phyloP scores from a whole-genome alignment of 2,888 invertebrate species.

The Seira sanloemensis region DNA sequence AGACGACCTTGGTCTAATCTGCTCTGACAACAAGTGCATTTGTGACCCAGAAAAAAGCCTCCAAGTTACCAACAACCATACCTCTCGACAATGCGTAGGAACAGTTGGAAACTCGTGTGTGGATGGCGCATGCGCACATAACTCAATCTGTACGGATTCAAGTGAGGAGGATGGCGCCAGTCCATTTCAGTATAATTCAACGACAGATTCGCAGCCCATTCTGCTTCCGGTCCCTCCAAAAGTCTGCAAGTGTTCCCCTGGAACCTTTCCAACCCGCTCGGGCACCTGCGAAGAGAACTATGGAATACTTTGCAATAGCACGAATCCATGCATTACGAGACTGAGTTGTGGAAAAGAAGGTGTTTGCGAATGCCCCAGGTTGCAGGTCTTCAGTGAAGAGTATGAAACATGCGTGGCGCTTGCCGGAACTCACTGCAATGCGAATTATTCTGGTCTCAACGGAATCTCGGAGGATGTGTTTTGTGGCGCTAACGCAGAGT shows the following conservation, averaged over 20 bases:
- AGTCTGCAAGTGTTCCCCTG: constrained; percentile 3
- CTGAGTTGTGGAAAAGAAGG: constrained; percentile 34
- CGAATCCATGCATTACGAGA: constrained; percentile 19
- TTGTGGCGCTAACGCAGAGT: no score
- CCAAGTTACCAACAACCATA: background rate
- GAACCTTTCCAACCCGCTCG: constrained; percentile 24
- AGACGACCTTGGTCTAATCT: constrained; percentile 35
- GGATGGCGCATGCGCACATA: background rate
- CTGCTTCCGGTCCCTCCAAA: background rate
- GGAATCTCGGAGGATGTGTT: no score
- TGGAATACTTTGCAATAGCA: constrained; percentile 19
- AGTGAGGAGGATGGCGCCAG: background rate
- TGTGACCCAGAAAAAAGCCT: constrained; percentile 15
- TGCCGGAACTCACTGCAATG: background rate
- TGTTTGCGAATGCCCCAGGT: constrained; percentile 13
- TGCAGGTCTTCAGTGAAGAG: background rate
- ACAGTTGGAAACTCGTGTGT: constrained; percentile 27
- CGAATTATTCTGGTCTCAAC: no score
- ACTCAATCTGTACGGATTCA: constrained; percentile 6
- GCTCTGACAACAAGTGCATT: background rate
- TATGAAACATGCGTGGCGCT: background rate
- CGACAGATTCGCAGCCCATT: no score
- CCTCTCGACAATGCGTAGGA: constrained; percentile 16
- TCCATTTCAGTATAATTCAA: background rate
- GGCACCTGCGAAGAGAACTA: constrained; percentile 31